Evolutionary conservation across 2,113 vertebrate species (phyloP), one percentile per base, ranked within the genome.

Genomic region (Callaeas wilsoni): DNA sequence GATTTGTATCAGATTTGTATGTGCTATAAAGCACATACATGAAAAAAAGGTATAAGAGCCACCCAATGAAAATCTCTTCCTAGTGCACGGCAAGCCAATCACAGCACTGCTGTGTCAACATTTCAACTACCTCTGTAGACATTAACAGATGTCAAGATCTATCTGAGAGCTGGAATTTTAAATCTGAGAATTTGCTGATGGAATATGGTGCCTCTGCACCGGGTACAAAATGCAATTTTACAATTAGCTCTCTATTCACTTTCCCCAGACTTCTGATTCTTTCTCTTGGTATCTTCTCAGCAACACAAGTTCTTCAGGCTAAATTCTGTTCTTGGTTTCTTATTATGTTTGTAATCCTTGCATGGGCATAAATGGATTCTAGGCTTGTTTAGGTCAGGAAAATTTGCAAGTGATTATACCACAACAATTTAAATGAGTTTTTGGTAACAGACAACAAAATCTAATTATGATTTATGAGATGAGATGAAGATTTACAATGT

Each of bases 381-480:
- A 78, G 50, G 63, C 68, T 80, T 74, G 50, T 41, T 89, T 59
- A 80, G 70, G 56, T 74, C 88, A 88, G 37, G 42, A 85, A 90
- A 88, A 90, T 75, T 80, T 94, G 33, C 73, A 92, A 86, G 44
- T 70, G 71, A 87, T 80, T 80, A 91, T 14, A 80, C 37, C 74
- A 56, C 75, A 81, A 56, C 50, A 74, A 90, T 75, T 76, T 62
- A 80, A 62, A 88, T 29, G 33, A 93, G 16, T 26, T 85, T 95
- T 88, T 86, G 76, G 79, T 86, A 96, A 83, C 1, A 91, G 59
- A 76, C 47, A 85, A 93, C 29, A 77, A 83, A 80, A 83, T 52
- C 71, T 94, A 77, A 77, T 91, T 90, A 52, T 23, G 55, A 94
- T 85, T 74, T 77, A 91, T 52, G 56, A 84, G 87, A 93, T 50